Percentiles rank a stretch among this genome's conserved stretches.
Conservation (phyloP, 2,888 invertebrate genomes). For the Pheosia tremula region DNA sequence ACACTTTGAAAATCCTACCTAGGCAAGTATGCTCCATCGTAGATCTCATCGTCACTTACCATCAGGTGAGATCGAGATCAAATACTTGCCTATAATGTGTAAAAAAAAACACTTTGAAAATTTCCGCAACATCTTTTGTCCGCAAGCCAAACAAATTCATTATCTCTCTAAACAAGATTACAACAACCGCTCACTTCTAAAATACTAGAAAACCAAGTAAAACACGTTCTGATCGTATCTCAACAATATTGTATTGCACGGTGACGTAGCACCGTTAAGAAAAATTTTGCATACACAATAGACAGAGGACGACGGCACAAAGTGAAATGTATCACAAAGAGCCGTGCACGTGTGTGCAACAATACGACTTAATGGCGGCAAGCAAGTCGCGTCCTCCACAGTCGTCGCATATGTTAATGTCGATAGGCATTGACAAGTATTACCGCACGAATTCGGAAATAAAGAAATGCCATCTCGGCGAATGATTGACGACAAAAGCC, state of each 20-base stretch:
- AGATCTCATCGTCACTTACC: too few species aligned
- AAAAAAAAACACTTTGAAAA: too few species aligned
- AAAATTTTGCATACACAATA: conserved; percentile 41
- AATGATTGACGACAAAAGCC: conserved; percentile 29
- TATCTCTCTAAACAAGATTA: too few species aligned
- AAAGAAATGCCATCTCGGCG: conserved; percentile 17
- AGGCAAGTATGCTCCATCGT: too few species aligned
- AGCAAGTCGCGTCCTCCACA: conserved; percentile 11
- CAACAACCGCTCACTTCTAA: neutral
- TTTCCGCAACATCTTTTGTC: too few species aligned
- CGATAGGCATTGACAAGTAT: conserved; percentile 39
- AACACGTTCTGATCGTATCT: conserved; percentile 24
- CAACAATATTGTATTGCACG: conserved; percentile 23
- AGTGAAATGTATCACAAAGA: conserved; percentile 35
- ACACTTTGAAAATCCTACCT: too few species aligned
- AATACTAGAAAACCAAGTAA: neutral
- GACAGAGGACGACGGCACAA: conserved; percentile 22
- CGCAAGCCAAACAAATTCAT: too few species aligned
- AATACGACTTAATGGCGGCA: conserved; percentile 24
- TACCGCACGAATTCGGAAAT: conserved; percentile 20
- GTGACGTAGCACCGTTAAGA: conserved; percentile 34
- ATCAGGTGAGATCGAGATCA: too few species aligned
- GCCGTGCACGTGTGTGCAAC: conserved; percentile 31
- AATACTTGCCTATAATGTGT: too few species aligned
- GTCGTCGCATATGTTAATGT: conserved; percentile 20